Conservation (phyloP, 2,888 invertebrate genomes). For the Argyra leucocephala region DNA sequence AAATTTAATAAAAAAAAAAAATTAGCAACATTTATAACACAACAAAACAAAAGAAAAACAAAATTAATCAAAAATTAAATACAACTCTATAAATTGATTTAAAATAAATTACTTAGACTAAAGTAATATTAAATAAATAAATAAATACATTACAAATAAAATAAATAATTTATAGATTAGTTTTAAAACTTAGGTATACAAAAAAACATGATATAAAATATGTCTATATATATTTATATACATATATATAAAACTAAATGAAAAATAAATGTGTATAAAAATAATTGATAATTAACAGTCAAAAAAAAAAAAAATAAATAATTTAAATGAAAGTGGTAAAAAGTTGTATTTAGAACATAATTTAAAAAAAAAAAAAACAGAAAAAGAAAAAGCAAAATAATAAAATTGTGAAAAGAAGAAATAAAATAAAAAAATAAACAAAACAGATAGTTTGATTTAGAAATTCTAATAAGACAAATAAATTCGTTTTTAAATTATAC, state of each 20-base stretch:
- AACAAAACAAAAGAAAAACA: conserved; percentile 23
- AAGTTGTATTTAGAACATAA: conserved; percentile 11
- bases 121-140: neutral
- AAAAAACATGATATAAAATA: neutral
- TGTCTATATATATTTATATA: neutral
- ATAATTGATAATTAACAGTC: neutral
- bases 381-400: conserved; percentile 12
- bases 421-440: neutral
- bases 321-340: conserved; percentile 10
- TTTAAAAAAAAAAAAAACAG: neutral
- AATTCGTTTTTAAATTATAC: conserved; percentile 5
- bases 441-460: conserved; percentile 4
- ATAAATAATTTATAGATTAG: neutral
- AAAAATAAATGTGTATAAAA: conserved; percentile 23
- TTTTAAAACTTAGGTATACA: neutral
- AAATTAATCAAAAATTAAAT: conserved; percentile 32
- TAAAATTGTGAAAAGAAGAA: neutral
- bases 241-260: conserved; percentile 9
- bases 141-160: conserved; percentile 2
- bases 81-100: conserved; percentile 29
- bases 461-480: conserved; percentile 6
- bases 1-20: too few relatives aligned
- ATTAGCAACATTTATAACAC: conserved; percentile 16
- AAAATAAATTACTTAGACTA: conserved; percentile 14
- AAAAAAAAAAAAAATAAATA: conserved; percentile 10